Conservation (phyloP, 2,888 invertebrate genomes). For the Aporophyla nigra region DNA sequence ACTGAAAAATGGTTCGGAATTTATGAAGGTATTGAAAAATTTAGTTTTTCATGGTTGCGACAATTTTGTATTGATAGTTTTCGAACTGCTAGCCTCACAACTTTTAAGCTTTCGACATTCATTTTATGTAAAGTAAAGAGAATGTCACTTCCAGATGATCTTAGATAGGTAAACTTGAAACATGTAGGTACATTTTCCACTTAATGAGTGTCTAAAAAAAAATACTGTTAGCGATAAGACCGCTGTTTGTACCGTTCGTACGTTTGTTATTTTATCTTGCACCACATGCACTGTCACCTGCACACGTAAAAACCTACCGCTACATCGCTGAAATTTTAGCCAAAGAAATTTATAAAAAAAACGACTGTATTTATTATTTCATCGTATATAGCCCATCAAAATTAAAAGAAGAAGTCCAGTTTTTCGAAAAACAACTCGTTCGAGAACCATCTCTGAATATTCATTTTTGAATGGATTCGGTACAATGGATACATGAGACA, state of each 20-base stretch:
- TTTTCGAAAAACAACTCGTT: too few relatives aligned
- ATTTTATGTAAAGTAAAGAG: too few relatives aligned
- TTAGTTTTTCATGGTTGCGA: background rate
- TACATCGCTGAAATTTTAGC: too few relatives aligned
- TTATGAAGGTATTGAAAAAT: background rate
- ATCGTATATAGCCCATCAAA: too few relatives aligned
- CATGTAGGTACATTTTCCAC: background rate
- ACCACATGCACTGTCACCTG: too few relatives aligned
- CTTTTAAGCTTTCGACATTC: background rate
- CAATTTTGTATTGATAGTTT: background rate
- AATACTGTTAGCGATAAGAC: background rate
- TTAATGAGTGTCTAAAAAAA: background rate
- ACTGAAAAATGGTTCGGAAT: background rate
- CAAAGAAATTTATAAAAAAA: too few relatives aligned
- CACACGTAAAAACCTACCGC: too few relatives aligned
- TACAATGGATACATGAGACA: too few relatives aligned
- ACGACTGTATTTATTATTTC: too few relatives aligned
- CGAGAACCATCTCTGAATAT: too few relatives aligned
- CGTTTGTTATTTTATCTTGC: background rate
- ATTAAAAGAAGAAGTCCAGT: too few relatives aligned
- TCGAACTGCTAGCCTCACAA: background rate
- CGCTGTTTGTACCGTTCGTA: background rate
- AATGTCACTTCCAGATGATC: background rate
- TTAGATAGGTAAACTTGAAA: background rate
- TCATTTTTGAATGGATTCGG: too few relatives aligned